phyloP scores from a whole-genome alignment of 2,888 invertebrate genomes.

The Sisyra terminalis region DNA sequence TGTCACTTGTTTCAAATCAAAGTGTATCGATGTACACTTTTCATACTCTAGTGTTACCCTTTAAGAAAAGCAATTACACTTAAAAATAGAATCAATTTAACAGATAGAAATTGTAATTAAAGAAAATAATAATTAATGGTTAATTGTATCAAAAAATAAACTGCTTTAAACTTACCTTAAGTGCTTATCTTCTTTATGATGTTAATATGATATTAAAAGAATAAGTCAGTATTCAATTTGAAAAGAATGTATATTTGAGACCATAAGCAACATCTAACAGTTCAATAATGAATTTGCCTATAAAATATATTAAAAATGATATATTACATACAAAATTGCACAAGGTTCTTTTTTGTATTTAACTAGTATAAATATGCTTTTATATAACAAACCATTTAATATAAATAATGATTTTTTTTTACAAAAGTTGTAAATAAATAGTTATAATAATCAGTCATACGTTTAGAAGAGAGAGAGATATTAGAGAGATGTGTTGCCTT shows the following conservation, averaged over 20 bases:
- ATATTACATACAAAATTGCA: constrained; percentile 10
- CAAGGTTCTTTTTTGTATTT: constrained; percentile 7
- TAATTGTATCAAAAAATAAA: too few species aligned
- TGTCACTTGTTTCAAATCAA: too few species aligned
- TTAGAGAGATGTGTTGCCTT: background rate
- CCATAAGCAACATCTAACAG: constrained; percentile 9
- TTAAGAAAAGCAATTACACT: too few species aligned
- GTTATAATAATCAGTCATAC: constrained; percentile 4
- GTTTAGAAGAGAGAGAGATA: background rate
- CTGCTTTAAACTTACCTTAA: too few species aligned
- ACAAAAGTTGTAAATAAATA: constrained; percentile 5
- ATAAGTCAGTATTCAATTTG: constrained; percentile 2
- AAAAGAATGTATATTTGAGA: constrained; percentile 7
- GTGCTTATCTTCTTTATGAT: too few species aligned
- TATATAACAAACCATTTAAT: constrained; percentile 8
- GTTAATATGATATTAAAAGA: background rate
- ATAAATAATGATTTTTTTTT: constrained; percentile 6
- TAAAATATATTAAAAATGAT: constrained; percentile 9
- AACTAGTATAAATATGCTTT: constrained; percentile 9
- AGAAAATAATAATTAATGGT: too few species aligned
- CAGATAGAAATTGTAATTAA: too few species aligned
- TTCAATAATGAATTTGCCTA: constrained; percentile 9
- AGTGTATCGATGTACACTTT: too few species aligned
- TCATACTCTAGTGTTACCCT: too few species aligned
- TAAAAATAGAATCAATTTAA: too few species aligned